Evolutionary conservation across 2,797 vertebrate genomes (phyloP), one percentile per base, ranked within the genome.

Genomic region (Poeciliopsis gracilis): DNA sequence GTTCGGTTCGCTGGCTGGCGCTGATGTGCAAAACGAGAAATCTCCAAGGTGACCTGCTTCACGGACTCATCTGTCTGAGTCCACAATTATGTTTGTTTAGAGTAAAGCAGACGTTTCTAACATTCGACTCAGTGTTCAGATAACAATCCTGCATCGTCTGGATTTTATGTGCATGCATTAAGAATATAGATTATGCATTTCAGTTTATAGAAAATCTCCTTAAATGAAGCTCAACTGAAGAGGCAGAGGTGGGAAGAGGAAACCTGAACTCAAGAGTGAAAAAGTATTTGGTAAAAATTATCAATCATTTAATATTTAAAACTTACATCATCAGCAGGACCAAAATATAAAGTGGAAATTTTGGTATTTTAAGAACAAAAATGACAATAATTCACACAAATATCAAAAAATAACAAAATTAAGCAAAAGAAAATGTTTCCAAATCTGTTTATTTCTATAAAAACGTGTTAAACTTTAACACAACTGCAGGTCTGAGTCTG

Each of bases 31-130:
- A 67, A 43, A 69, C 20, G 13, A 69, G 67, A 33, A 72, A 36
- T 53, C 72, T 25, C 49, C 59, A 33, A 53, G 63, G 41, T 81
- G 70, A 30, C 20, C 53, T 46, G 76, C 33, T 66, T 38, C 45
- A 3, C 63, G 8, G 70, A 73, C 30, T n/a, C 0, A 45, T 13
- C 47, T 15, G 47, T 36, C 33, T 20, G 10, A 3, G 18, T 49
- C 46, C 15, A 11, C 18, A 18, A 36, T 20, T 71, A 28, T 11
- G n/a, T 0, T n/a, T 45, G 67, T 45, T 69, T 41, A 67, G 20
- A 72, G 9, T 2, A 3, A 47, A 0, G 2, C 7, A 49, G 46
- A 12, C 28, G 25, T 49, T 33, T 36, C 20, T 9, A 25, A 55
- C 10, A 38, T 36, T 45, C 67, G n/a, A 2, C n/a, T 25, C 16